Conservation (phyloP, 2,113 vertebrate genomes). For the Manacus vitellinus region DNA sequence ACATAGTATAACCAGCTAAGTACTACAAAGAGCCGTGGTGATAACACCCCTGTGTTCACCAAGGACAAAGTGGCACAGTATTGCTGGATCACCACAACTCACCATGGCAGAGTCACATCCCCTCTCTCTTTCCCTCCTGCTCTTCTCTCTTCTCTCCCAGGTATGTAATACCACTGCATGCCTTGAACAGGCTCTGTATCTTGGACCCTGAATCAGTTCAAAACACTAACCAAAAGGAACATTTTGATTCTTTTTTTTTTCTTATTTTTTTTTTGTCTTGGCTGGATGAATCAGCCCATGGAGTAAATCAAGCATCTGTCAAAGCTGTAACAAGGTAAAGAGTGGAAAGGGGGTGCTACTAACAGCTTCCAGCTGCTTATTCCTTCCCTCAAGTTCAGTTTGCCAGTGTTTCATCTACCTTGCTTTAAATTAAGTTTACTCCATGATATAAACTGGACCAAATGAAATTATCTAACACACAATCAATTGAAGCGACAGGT, state of each 20-base stretch:
- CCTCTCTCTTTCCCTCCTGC: neutral
- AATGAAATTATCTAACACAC: neutral
- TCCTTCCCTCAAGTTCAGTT: neutral
- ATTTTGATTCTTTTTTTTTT: neutral
- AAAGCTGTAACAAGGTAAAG: neutral
- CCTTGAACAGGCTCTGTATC: neutral
- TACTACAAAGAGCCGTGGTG: neutral
- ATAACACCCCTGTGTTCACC: neutral
- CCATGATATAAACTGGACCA: neutral
- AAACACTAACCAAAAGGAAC: neutral
- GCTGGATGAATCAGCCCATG: neutral
- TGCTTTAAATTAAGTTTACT: neutral
- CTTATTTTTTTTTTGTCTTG: neutral
- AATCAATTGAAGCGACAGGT: neutral
- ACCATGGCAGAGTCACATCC: neutral
- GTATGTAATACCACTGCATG: neutral
- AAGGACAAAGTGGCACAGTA: neutral
- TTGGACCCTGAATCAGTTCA: neutral
- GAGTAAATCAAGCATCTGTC: neutral
- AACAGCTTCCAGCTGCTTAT: neutral
- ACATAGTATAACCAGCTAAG: neutral
- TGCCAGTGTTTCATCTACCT: neutral
- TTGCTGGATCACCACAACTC: neutral
- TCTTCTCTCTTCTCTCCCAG: neutral
- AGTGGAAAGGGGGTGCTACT: neutral